Conservation (phyloP, 2,113 vertebrate genomes). For the Platysteira castanea region DNA sequence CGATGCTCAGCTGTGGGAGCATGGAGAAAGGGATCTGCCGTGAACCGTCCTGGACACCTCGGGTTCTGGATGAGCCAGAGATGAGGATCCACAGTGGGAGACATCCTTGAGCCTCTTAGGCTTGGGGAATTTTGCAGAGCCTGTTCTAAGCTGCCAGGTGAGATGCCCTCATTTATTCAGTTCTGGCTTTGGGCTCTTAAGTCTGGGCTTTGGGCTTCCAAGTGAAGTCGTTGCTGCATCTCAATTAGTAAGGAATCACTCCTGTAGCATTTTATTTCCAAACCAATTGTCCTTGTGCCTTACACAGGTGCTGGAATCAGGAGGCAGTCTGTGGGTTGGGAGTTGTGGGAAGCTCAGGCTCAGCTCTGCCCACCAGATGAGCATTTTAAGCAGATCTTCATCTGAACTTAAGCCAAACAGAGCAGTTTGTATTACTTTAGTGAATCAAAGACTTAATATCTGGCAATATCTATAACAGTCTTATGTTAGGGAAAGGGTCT, state of each 20-base stretch:
- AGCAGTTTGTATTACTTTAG: background rate
- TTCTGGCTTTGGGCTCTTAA: background rate
- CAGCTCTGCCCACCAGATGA: background rate
- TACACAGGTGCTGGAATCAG: fast-evolving
- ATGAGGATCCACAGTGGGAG: background rate
- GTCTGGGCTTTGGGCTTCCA: background rate
- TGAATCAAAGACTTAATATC: background rate
- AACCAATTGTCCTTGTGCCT: background rate
- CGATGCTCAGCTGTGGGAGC: background rate
- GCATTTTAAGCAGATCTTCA: background rate
- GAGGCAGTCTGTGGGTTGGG: background rate
- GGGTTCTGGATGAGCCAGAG: background rate
- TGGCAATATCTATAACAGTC: background rate
- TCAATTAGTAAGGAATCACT: background rate
- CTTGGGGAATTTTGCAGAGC: background rate
- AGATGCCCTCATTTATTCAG: background rate
- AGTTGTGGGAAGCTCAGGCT: background rate
- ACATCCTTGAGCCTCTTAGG: fast-evolving
- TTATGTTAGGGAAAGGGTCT: background rate
- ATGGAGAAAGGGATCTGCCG: background rate
- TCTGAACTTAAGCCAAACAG: background rate
- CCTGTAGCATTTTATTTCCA: background rate
- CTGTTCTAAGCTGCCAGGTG: background rate
- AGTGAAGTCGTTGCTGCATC: background rate
- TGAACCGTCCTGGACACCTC: background rate